Evolutionary conservation across 2,113 vertebrate species (phyloP).

Genomic region (Mormyrus iriodes): DNA sequence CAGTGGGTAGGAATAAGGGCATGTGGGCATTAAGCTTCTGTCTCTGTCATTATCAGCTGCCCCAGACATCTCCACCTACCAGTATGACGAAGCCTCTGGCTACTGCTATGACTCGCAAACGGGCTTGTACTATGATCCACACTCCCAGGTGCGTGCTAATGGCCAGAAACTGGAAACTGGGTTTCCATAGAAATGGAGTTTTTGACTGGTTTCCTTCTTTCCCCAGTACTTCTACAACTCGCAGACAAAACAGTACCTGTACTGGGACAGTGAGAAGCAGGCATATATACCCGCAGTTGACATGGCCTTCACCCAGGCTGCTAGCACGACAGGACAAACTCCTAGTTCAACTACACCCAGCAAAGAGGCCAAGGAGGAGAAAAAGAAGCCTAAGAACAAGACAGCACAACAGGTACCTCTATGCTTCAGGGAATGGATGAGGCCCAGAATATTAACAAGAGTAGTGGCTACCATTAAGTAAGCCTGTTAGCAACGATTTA

Average conservation of each 20-base stretch:
- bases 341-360: neutral
- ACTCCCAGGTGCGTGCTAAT: slow-evolving; percentile 75
- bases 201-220: neutral
- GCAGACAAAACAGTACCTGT: slow-evolving; percentile 70
- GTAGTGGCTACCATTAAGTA: neutral
- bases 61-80: slow-evolving; percentile 90
- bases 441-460: neutral
- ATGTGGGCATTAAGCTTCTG: neutral
- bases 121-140: slow-evolving; percentile 92
- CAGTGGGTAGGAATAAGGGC: neutral
- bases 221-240: slow-evolving; percentile 65
- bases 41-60: slow-evolving; percentile 54
- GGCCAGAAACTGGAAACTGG: neutral
- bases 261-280: slow-evolving; percentile 93
- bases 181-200: neutral
- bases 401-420: slow-evolving; percentile 86
- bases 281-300: slow-evolving; percentile 78
- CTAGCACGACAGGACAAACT: slow-evolving; percentile 9
- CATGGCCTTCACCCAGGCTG: slow-evolving; percentile 13
- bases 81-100: slow-evolving; percentile 93
- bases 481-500: neutral
- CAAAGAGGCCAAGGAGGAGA: slow-evolving; percentile 78
- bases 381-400: slow-evolving; percentile 97
- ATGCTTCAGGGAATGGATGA: neutral
- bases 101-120: slow-evolving; percentile 93